These are phyloP conservation scores for Emydura subglobosa DNA, from an alignment of 2,113 vertebrate species.

Conservation along the genomic window DNA sequence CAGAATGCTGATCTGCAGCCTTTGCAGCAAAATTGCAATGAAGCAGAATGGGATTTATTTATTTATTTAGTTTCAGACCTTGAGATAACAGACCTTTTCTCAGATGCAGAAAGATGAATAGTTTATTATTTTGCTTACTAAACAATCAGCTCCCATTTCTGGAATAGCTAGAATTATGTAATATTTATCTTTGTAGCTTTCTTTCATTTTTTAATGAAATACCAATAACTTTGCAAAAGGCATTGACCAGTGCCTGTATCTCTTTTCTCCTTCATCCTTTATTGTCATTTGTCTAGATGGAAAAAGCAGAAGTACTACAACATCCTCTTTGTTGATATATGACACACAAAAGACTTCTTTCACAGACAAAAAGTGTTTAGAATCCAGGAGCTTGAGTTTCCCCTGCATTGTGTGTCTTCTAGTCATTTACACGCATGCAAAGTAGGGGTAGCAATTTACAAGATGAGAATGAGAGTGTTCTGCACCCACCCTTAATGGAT, in stretches of 20 bases:
- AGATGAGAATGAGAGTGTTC: not conserved
- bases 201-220: not conserved
- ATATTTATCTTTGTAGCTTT: not conserved
- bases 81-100: not conserved
- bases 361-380: not conserved
- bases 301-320: not conserved
- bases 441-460: not conserved
- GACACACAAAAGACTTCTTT: not conserved
- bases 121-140: not conserved
- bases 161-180: not conserved
- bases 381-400: not conserved
- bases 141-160: not conserved
- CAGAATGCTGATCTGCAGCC: not conserved
- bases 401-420: not conserved
- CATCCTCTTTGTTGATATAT: not conserved
- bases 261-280: not conserved
- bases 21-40: not conserved
- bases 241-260: rapidly evolving
- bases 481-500: not conserved
- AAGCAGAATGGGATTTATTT: not conserved
- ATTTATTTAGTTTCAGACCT: not conserved
- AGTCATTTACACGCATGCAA: not conserved
- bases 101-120: not conserved
- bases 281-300: not conserved
- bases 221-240: not conserved